These are phyloP conservation scores for Lasioglossum calceatum DNA, from an alignment of 2,888 invertebrate genomes.

Conservation along the genomic window DNA sequence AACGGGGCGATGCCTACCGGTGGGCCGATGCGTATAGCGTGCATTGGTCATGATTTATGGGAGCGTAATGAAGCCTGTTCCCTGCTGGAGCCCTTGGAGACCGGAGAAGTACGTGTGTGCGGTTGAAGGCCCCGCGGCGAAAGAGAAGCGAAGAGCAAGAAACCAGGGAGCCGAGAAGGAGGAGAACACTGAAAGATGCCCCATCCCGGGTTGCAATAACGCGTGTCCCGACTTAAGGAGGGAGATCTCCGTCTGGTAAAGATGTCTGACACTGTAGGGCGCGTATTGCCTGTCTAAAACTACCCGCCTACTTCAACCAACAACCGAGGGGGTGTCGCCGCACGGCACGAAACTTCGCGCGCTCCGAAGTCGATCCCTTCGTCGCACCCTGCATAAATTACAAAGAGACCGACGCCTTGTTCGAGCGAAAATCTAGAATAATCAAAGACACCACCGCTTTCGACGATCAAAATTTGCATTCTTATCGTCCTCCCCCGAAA, in stretches of 20 bases:
- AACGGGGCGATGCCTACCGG: constrained; percentile 60
- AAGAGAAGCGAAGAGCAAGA: neutral
- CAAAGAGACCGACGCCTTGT: neutral
- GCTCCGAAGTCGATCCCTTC: constrained; percentile 4
- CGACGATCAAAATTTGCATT: constrained; percentile 40
- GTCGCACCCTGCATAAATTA: constrained; percentile 3
- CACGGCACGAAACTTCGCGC: constrained; percentile 3
- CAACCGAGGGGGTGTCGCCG: constrained; percentile 1
- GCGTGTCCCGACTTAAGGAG: constrained; percentile 44
- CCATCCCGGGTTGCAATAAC: constrained; percentile 62
- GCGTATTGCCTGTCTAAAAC: constrained; percentile 37
- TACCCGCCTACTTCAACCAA: constrained; percentile 1
- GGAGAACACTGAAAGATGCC: constrained; percentile 22
- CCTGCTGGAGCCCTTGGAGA: constrained; percentile 62
- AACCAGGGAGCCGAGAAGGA: constrained; percentile 10
- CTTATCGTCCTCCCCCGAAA: neutral
- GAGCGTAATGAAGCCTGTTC: constrained; percentile 75
- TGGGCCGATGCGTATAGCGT: constrained; percentile 59
- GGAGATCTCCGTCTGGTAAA: constrained; percentile 48
- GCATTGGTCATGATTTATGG: constrained; percentile 73
- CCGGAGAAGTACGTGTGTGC: constrained; percentile 43
- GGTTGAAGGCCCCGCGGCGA: constrained; percentile 33
- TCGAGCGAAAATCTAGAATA: neutral
- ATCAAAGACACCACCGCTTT: constrained; percentile 16
- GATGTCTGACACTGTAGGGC: constrained; percentile 36